Evolutionary conservation across 64 coral and sea anemone genomes (phyloP).

Genomic region (Pachyseris speciosa): DNA sequence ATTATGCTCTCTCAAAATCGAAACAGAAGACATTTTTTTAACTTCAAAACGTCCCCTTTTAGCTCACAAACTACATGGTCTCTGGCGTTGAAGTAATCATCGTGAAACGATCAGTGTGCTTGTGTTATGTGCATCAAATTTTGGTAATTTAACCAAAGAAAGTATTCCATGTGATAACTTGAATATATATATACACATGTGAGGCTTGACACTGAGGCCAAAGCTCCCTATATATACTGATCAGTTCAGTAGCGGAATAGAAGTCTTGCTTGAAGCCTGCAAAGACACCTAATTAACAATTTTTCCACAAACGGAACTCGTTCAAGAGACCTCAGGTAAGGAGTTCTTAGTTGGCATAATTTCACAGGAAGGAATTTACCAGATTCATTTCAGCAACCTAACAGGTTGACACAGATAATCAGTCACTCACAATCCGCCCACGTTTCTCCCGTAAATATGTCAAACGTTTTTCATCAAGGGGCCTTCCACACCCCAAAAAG

Average conservation of each 20-base stretch:
- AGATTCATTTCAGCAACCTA: neutral
- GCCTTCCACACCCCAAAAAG: neutral
- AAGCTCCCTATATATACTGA: too few species aligned
- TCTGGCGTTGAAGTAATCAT: neutral
- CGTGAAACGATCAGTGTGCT: too few species aligned
- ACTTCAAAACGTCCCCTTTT: neutral
- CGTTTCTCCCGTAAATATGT: neutral
- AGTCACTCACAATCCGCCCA: slow-evolving; percentile 15
- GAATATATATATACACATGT: too few species aligned
- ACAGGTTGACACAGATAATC: slow-evolving; percentile 10
- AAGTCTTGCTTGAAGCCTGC: neutral
- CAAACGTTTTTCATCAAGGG: slow-evolving; percentile 8
- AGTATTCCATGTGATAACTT: too few species aligned
- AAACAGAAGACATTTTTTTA: neutral
- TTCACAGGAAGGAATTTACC: slow-evolving; percentile 13
- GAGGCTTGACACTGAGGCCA: too few species aligned
- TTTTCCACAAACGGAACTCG: too few species aligned
- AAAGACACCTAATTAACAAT: neutral
- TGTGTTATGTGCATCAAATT: too few species aligned
- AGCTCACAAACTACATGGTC: neutral
- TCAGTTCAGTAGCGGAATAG: too few species aligned
- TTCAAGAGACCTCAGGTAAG: neutral
- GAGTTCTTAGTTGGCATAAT: slow-evolving; percentile 10
- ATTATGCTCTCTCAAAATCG: neutral
- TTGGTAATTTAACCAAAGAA: too few species aligned